Evolutionary conservation across 2,888 invertebrate genomes (phyloP).

Genomic region (Yponomeuta evonymella): DNA sequence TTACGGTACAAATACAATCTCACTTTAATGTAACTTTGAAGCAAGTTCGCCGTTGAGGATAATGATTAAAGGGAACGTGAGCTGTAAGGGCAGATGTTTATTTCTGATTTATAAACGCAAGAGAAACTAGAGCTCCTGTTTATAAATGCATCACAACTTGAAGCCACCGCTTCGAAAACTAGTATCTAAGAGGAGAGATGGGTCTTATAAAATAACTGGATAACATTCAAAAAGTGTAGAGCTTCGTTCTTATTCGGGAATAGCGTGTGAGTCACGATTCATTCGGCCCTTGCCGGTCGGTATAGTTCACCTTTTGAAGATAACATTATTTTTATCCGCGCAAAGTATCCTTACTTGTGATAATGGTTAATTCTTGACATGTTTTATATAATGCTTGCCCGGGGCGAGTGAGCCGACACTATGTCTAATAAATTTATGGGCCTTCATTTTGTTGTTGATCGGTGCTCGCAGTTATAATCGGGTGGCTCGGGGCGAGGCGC

Average conservation of each 20-base stretch:
- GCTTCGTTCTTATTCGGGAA: slow-evolving; percentile 5
- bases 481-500: slow-evolving; percentile 63
- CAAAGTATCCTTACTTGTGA: slow-evolving; percentile 59
- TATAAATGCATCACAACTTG: background rate
- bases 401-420: slow-evolving; percentile 67
- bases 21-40: no score
- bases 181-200: background rate
- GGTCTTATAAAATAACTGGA: background rate
- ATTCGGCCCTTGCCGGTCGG: slow-evolving; percentile 35
- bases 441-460: slow-evolving; percentile 74
- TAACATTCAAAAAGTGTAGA: background rate
- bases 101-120: slow-evolving; percentile 9
- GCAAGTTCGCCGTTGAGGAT: background rate
- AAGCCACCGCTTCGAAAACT: background rate
- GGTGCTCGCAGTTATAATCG: slow-evolving; percentile 73
- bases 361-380: slow-evolving; percentile 75
- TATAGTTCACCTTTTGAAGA: slow-evolving; percentile 39
- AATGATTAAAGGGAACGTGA: background rate
- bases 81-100: slow-evolving; percentile 1
- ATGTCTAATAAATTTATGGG: slow-evolving; percentile 76
- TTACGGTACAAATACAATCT: no score
- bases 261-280: slow-evolving; percentile 31
- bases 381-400: slow-evolving; percentile 71
- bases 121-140: slow-evolving; percentile 1
- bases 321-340: slow-evolving; percentile 48